Base-by-base conservation (phyloP, 2,797 vertebrate species). In the Gobio occitaniae region DNA sequence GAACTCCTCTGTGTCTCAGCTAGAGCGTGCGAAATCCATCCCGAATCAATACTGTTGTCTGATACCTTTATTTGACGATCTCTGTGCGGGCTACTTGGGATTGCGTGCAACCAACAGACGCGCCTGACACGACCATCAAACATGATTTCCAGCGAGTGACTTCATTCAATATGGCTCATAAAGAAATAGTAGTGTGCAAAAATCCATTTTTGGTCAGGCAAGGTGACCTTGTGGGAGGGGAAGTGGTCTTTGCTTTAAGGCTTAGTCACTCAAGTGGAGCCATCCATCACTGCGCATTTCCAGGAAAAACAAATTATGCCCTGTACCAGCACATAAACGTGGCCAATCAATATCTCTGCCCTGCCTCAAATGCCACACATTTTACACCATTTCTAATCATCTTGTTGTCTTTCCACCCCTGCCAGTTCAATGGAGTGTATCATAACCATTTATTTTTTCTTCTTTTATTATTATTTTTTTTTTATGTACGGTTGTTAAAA, bases 261-360 rank as follows among this genome's bases (percentile, higher is more conserved):
- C 85, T 84, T 84, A 88, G 86, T 80, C 75, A 72, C 80, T 86
- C 70, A 83, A 89, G 80, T 80, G 65, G 63, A 88, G 84, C 87
- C 84, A 92, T 93, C 91, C 88, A 91, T 93, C 91, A 92, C 80
- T 69, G 65, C 75, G 48, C 76, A 78, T 91, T 91, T 90, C 87
- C 87, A 85, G 89, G 83, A 86, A 89, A 87, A 87, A 89, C 89
- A 88, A 90, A 87, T 90, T 74, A 90, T 81, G 82, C 85, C 80
- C 84, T 83, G 81, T 78, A 75, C 84, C 65, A 87, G 88, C 87
- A 90, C 87, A 90, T 91, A 92, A 90, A 90, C 86, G 86, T 88
- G 80, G 61, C 69, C 80, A 86, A 89, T 90, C 89, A 84, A 90
- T 90, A 90, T 80, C 84, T 78, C 59, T 84, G 78, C 85, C 66